Evolutionary conservation across 92 coral and sea anemone genomes (phyloP), one percentile per base, ranked within the genome.

Genomic region (Galaxea fascicularis): DNA sequence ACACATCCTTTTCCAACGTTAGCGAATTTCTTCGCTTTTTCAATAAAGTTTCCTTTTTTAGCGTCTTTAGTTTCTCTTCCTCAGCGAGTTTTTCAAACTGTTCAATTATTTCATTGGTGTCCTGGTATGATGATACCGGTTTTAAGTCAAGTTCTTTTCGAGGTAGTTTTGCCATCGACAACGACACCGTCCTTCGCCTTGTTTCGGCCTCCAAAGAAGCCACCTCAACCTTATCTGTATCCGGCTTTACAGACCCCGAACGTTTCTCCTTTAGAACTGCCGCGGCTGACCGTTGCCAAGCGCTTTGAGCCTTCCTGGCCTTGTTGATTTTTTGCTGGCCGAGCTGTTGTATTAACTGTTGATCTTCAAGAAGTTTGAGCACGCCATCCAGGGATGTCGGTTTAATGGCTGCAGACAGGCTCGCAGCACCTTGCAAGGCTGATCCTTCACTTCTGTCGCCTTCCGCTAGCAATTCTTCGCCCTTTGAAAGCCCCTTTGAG

Each of bases 1-100:
- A 63, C 13, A 90, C 98, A 52, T 82, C 99, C 75, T 96, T 93
- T 71, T 90, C 98, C 52, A 96, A 85, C 21, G 86, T 92, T 44
- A 96, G 76, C 17, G 99, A 96, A 66, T 96, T 96, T 80, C 98
- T 82, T 28, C 99, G 93, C 79, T 96, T 96, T 31, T 94, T 87
- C 56, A 96, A 85, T 47, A 96, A 81, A 26, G 98, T 96, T 51
- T 94, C 98, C 4, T 95, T 93, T 63, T 91, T 92, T 26, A 96
- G 65, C 60, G 96, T 76, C 81, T 85, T 91, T 3, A 92, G 75
- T 77, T 90, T 89, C 79, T 96, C 99, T 24, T 94, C 97, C 79
- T 96, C 99, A 22, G 95, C 93, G 45, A 92, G 68, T 57, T 89
- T 93, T 59, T 95, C 94, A 54, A 89, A 86, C 70, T 89, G 92